These are phyloP conservation scores for Archips crataeganus DNA, from an alignment of 2,888 invertebrate species.

Conservation along the genomic window DNA sequence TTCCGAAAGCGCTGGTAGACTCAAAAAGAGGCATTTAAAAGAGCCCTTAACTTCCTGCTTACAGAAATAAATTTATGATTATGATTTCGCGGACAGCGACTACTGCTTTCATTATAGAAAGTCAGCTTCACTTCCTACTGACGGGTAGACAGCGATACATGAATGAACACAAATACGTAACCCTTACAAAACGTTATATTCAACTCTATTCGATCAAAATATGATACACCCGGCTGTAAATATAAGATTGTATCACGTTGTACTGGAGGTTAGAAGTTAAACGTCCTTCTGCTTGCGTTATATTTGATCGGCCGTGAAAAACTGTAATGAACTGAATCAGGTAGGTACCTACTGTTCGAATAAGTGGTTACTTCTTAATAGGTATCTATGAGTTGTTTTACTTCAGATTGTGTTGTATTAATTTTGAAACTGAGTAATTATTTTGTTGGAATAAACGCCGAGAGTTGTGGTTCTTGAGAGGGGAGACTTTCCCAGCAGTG, in stretches of 20 bases:
- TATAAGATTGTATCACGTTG: constrained; percentile 39
- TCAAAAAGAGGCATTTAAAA: too few species aligned
- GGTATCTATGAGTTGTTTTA: neutral
- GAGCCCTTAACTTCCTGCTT: too few species aligned
- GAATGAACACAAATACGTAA: constrained; percentile 28
- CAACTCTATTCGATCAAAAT: constrained; percentile 13
- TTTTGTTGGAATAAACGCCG: too few species aligned
- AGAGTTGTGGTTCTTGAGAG: too few species aligned
- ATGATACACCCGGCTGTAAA: constrained; percentile 15
- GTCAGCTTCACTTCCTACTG: constrained; percentile 55
- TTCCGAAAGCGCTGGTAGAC: too few species aligned
- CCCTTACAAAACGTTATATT: constrained; percentile 5
- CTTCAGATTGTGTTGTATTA: neutral
- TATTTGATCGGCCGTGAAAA: constrained; percentile 27
- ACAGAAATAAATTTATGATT: too few species aligned
- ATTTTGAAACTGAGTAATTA: too few species aligned
- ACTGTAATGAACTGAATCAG: constrained; percentile 1
- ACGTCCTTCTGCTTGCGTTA: constrained; percentile 54
- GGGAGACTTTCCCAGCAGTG: too few species aligned
- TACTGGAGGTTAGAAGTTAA: constrained; percentile 67
- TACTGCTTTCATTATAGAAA: neutral
- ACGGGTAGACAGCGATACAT: constrained; percentile 58
- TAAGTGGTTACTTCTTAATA: neutral
- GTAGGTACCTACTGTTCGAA: neutral
- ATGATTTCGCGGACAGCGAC: neutral